Conservation (phyloP, 2,113 vertebrate genomes). For the Nothocercus julius region DNA sequence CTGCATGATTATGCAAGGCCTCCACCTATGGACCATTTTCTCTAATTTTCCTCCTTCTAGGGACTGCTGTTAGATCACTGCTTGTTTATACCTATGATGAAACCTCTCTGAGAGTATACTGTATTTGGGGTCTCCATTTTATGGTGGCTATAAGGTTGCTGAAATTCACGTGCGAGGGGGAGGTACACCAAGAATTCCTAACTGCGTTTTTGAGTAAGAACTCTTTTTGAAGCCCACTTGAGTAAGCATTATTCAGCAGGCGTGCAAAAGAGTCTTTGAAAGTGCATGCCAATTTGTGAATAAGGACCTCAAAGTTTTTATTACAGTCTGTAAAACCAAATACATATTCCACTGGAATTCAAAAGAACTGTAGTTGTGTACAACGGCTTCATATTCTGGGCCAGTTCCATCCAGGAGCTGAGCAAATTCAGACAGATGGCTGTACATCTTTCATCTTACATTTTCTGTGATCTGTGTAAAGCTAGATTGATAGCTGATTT, state of each 20-base stretch:
- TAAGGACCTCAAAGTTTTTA: background rate
- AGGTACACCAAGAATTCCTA: background rate
- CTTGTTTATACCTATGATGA: background rate
- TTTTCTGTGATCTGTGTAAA: background rate
- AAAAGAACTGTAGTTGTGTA: background rate
- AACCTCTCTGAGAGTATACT: background rate
- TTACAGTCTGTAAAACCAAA: background rate
- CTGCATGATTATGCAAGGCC: background rate
- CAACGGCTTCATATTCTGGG: background rate
- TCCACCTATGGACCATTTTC: background rate
- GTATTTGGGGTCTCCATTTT: background rate
- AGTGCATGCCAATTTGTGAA: background rate
- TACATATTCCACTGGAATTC: no score
- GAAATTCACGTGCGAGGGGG: background rate
- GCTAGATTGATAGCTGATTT: background rate
- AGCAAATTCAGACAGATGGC: background rate
- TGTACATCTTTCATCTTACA: background rate
- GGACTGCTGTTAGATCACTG: background rate
- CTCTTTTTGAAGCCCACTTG: background rate
- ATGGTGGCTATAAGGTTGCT: background rate
- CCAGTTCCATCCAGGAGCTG: background rate
- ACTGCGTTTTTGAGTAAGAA: background rate
- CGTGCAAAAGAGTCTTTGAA: background rate
- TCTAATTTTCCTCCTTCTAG: background rate
- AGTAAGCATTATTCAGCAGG: background rate